These are phyloP conservation scores for Matsumurasca onukii DNA, from an alignment of 1,140 invertebrate species.

Conservation along the genomic window DNA sequence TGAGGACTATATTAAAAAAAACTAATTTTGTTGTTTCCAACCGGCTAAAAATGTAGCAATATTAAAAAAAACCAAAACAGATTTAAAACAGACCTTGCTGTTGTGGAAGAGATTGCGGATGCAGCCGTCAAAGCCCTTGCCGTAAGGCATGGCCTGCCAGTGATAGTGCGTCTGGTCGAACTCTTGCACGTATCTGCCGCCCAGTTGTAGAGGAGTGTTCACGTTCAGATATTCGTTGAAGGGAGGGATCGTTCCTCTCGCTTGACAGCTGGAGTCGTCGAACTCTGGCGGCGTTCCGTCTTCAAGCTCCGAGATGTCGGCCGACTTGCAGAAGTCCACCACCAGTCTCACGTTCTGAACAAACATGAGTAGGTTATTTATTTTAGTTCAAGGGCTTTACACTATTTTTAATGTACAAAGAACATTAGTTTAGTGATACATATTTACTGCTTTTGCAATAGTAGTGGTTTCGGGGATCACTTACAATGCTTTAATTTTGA, in stretches of 20 bases:
- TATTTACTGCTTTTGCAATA: no score
- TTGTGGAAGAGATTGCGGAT: constrained; percentile 95
- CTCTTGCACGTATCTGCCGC: constrained; percentile 81
- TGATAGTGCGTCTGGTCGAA: constrained; percentile 83
- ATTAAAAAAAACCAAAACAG: neutral
- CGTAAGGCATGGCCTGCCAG: constrained; percentile 83
- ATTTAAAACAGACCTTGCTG: constrained; percentile 75
- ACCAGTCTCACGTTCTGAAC: constrained; percentile 77
- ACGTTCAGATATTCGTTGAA: constrained; percentile 98
- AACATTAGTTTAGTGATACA: no score
- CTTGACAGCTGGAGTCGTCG: constrained; percentile 86
- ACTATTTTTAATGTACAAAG: no score
- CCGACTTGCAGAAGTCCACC: constrained; percentile 88
- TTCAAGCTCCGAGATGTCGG: constrained; percentile 81
- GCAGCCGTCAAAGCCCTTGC: constrained; percentile 91
- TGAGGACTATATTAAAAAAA: no score
- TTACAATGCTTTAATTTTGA: no score
- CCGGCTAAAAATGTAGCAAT: neutral
- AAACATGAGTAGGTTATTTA: no score
- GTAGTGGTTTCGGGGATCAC: no score
- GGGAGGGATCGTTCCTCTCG: constrained; percentile 82
- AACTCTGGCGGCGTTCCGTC: constrained; percentile 85
- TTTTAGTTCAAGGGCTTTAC: no score
- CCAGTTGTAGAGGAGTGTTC: constrained; percentile 89
- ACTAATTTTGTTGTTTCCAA: no score